Evolutionary conservation across 1,140 invertebrate species (phyloP).

Genomic region (Scaptomyza graminum): DNA sequence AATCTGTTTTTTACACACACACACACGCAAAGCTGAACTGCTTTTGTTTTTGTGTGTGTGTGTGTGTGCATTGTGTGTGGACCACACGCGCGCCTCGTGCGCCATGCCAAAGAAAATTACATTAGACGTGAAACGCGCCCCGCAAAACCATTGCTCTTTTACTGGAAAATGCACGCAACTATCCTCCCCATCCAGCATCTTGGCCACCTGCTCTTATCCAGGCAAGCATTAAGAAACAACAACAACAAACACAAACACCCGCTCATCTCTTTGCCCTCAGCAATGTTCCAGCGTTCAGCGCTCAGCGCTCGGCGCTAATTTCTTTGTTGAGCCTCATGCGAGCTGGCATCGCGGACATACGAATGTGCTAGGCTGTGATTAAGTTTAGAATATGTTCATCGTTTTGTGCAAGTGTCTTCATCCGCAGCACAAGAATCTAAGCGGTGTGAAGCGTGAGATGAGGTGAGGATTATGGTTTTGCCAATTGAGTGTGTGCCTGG

Average conservation of each 20-base stretch:
- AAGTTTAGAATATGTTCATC: slow-evolving; percentile 79
- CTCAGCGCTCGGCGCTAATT: slow-evolving; percentile 59
- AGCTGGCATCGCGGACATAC: slow-evolving; percentile 72
- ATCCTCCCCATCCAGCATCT: no score
- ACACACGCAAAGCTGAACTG: slow-evolving; percentile 33
- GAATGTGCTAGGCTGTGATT: slow-evolving; percentile 77
- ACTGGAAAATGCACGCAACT: slow-evolving; percentile 24
- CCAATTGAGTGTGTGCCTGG: slow-evolving; percentile 16
- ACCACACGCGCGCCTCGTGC: slow-evolving; percentile 64
- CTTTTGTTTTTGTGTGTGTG: neutral
- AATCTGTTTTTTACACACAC: slow-evolving; percentile 66
- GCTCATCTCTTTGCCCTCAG: slow-evolving; percentile 12
- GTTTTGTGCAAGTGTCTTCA: slow-evolving; percentile 64
- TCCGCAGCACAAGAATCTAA: slow-evolving; percentile 1
- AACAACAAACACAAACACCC: neutral
- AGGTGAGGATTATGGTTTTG: slow-evolving; percentile 7
- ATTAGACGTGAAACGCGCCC: slow-evolving; percentile 65
- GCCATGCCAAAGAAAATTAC: slow-evolving; percentile 71
- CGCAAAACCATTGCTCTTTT: no score
- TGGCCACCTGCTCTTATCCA: slow-evolving; percentile 21
- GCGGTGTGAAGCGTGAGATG: neutral
- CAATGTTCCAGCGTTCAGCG: neutral
- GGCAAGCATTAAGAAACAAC: neutral
- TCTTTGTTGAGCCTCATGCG: slow-evolving; percentile 78
- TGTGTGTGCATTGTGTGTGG: slow-evolving; percentile 16